These are phyloP conservation scores for Silurus lanzhouensis DNA, from an alignment of 2,797 vertebrate species.

Conservation along the genomic window DNA sequence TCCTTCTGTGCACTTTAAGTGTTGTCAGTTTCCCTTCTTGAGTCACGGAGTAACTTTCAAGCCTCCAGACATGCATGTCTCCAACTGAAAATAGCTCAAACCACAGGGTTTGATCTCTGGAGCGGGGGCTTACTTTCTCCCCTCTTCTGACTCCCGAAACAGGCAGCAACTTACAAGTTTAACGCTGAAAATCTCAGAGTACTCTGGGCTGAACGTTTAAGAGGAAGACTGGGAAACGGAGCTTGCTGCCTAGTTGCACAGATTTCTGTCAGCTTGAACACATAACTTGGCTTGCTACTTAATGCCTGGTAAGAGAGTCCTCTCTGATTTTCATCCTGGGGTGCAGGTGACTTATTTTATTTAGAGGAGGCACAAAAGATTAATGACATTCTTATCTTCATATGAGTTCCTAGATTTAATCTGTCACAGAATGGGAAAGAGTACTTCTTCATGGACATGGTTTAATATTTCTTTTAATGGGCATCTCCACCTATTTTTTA, in stretches of 20 bases:
- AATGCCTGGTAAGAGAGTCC: conserved; percentile 54
- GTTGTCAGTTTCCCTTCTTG: conserved; percentile 61
- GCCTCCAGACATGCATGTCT: conserved; percentile 67
- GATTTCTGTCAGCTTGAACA: conserved; percentile 42
- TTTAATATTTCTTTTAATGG: neutral
- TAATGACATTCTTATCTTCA: neutral
- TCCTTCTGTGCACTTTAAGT: conserved; percentile 56
- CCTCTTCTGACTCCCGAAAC: conserved; percentile 70
- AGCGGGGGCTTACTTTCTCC: conserved; percentile 60
- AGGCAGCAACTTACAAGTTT: conserved; percentile 69
- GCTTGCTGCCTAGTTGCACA: conserved; percentile 33
- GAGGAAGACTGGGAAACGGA: conserved; percentile 37
- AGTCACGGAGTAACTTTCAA: conserved; percentile 62
- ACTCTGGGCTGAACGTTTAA: conserved; percentile 44
- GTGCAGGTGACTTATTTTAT: conserved; percentile 11
- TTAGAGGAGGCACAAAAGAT: neutral
- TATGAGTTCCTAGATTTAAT: neutral
- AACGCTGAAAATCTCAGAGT: conserved; percentile 55
- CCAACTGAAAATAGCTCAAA: conserved; percentile 80
- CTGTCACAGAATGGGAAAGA: neutral
- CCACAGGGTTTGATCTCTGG: conserved; percentile 61
- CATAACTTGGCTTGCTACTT: conserved; percentile 46
- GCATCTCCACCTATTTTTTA: neutral
- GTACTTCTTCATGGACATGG: neutral
- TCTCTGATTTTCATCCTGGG: conserved; percentile 13